Base-by-base conservation (phyloP, 2,113 vertebrate species). In the Macrotis lagotis region DNA sequence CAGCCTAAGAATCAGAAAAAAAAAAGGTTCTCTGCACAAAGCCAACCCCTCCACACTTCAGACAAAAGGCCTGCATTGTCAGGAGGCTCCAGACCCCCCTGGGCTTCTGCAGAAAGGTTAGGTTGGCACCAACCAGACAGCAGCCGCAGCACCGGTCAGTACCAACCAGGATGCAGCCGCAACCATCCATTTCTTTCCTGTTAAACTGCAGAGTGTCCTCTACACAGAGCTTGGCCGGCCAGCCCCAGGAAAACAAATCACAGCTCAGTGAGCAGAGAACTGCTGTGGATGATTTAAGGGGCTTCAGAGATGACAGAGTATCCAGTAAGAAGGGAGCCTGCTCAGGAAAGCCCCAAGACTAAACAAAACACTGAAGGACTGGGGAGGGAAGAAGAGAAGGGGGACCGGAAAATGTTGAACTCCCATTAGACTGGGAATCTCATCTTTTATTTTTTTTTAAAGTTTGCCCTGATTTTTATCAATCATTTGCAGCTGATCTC, bases 401-500 rank as follows among this genome's bases (percentile, higher is more conserved):
- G 19, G 16, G 66, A 83, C 16, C 7, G 66, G n/a, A 44, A 83
- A 83, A 44, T 44, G 37, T 1, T 74, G 66, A 83, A 37, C 92
- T 91, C 90, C 89, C 89, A 16, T 93, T 92, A 53, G 25, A 44
- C 92, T 51, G 95, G 95, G 96, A 95, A 94, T 97, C 96, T 97
- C 95, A 96, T 93, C 91, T 96, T 96, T 94, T 12, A 97, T 90
- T 94, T 89, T 95, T 96, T 89, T 53, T 96, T 50, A 95, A 74
- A 94, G 97, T 97, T 97, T 97, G 95, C 91, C 93, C 92, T 96
- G 97, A 97, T 97, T 95, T 96, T 97, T 97, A 97, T 97, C 97
- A 97, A 96, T 96, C 96, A 97, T 97, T 96, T 97, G 97, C 95
- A 96, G 96, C 97, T 97, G 95, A 89, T 96, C 96, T 95, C 94